phyloP scores from a whole-genome alignment of 2,888 invertebrate genomes.

The Synanthedon tipuliformis region DNA sequence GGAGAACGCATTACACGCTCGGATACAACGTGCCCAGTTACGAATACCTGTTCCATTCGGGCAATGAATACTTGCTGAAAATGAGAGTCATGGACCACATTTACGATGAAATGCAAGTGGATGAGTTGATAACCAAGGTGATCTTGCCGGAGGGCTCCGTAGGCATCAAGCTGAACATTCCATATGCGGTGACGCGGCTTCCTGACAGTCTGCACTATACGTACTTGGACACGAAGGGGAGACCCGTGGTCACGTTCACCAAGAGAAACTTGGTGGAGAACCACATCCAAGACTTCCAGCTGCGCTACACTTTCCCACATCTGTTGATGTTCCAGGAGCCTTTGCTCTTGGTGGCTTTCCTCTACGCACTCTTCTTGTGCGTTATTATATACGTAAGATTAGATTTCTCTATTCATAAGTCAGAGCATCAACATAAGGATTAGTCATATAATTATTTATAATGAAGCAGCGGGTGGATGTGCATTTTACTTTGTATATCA shows the following conservation, averaged over 20 bases:
- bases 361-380: conserved; percentile 89
- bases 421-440: conserved; percentile 70
- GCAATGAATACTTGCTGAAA: conserved; percentile 84
- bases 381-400: conserved; percentile 95
- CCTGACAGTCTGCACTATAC: conserved; percentile 87
- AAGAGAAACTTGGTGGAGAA: conserved; percentile 92
- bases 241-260: conserved; percentile 86
- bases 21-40: conserved; percentile 98
- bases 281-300: conserved; percentile 94
- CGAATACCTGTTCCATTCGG: conserved; percentile 89
- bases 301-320: conserved; percentile 89
- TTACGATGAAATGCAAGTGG: conserved; percentile 96
- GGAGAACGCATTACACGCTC: conserved; percentile 96
- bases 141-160: conserved; percentile 94
- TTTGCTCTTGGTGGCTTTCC: conserved; percentile 85
- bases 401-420: conserved; percentile 92
- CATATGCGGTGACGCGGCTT: conserved; percentile 81
- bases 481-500: conserved; percentile 8
- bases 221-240: conserved; percentile 94
- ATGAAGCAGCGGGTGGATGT: too few species aligned
- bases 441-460: conserved; percentile 16
- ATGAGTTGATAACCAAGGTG: conserved; percentile 87
- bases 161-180: conserved; percentile 83
- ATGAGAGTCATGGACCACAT: conserved; percentile 97
- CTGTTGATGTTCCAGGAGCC: conserved; percentile 93